phyloP scores from a whole-genome alignment of 2,113 vertebrate genomes.

The Delphinapterus leucas region DNA sequence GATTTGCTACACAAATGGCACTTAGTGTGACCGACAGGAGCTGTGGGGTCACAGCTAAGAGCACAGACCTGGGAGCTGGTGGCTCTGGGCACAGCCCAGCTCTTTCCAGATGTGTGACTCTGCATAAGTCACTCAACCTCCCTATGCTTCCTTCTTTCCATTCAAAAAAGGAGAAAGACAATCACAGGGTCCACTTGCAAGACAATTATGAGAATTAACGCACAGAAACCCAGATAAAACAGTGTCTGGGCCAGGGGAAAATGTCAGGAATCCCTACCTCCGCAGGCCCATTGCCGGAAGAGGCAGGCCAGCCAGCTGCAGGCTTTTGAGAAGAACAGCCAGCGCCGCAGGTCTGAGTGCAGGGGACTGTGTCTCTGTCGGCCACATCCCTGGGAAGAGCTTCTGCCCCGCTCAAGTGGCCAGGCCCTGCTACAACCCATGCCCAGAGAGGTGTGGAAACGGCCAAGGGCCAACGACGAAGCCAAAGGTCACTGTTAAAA shows the following conservation, averaged over 20 bases:
- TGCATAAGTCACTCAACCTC: neutral
- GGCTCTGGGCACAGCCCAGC: neutral
- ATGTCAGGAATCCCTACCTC: fast-evolving
- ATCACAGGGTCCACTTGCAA: fast-evolving
- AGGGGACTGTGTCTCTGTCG: fast-evolving
- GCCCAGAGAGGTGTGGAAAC: fast-evolving
- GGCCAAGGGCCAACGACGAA: fast-evolving
- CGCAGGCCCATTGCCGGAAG: fast-evolving
- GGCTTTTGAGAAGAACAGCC: neutral
- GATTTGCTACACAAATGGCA: neutral
- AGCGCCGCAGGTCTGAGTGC: fast-evolving
- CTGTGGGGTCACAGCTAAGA: neutral
- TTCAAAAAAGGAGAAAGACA: neutral
- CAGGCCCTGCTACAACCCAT: neutral
- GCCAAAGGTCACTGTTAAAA: neutral
- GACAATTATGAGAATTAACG: fast-evolving
- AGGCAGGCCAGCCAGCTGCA: no score
- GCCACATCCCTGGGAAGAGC: neutral
- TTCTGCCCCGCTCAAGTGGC: fast-evolving
- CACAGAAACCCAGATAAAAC: neutral
- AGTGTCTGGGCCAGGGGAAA: neutral
- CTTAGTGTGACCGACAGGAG: fast-evolving
- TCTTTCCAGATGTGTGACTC: neutral
- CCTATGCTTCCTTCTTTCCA: neutral
- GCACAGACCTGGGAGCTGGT: neutral